Evolutionary conservation across 2,113 vertebrate species (phyloP), one percentile per base, ranked within the genome.

Genomic region (Paedocypris sp.): DNA sequence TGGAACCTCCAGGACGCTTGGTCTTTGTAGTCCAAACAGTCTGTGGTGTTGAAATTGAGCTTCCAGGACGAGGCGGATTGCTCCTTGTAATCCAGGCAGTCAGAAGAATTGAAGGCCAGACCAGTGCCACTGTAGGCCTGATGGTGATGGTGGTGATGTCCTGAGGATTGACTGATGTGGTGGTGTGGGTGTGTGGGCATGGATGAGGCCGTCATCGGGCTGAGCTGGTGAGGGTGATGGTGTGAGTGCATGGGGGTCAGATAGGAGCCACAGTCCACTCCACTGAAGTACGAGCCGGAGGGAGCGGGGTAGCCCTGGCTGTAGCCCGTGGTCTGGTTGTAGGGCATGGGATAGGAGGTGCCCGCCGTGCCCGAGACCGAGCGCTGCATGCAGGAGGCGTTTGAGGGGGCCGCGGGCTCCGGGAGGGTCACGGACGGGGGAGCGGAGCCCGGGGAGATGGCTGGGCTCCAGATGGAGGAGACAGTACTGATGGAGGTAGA

Each of bases 1-100:
- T 99, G 95, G 86, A 98, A 99, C 86, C 92, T 90, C 95, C 95
- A 98, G 49, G 94, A 94, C 6, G 92, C 84, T 87, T 97, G 95
- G 83, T 99, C 95, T 82, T 99, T 98, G 88, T 99, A 99, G 91
- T 99, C 94, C 77, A 98, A 91, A 83, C 95, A 97, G 83, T 99
- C 94, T 11, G 92, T 86, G 35, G 95, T 84, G 74, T 95, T 98
- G 81, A 98, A 97, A 87, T 98, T 98, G 86, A 98, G 92, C 79
- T 98, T 98, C 95, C 95, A 98, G 47, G 91, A 89, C 57, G 91
- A 82, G 1, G 88, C 83, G 3, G 86, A 87, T 31, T 92, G 92
- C 71, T 97, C 94, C 89, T 98, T 98, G 89, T 97, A 96, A 91
- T 97, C 94, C 90, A 98, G 90, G 86, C 93, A 97, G 85, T 97